Evolutionary conservation across 2,113 vertebrate species (phyloP).

Genomic region (Podarcis muralis): DNA sequence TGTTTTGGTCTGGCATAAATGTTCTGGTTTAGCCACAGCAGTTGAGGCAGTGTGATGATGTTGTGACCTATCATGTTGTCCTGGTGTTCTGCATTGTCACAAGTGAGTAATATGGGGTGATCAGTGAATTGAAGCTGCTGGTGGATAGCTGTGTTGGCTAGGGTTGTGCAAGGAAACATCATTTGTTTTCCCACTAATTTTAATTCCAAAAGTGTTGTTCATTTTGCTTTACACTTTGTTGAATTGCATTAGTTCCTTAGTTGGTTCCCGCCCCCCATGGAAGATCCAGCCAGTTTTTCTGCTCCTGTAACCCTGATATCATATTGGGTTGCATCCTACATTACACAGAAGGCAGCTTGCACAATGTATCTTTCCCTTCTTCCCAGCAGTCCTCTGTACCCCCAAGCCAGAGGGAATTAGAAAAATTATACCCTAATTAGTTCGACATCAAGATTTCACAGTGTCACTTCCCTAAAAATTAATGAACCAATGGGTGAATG

Average conservation of each 20-base stretch:
- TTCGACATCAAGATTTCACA: no score
- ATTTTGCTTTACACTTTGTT: no score
- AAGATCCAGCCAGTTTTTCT: no score
- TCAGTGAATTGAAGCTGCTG: background rate
- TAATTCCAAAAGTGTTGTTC: background rate
- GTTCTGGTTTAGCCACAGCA: background rate
- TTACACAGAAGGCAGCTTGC: no score
- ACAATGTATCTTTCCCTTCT: no score
- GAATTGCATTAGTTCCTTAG: background rate
- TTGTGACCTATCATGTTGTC: background rate
- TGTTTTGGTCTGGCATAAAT: background rate
- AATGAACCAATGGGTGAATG: background rate
- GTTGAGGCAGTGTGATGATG: background rate
- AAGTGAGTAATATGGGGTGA: background rate
- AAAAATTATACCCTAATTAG: no score
- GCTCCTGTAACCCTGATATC: no score
- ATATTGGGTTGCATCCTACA: no score
- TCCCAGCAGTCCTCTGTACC: background rate
- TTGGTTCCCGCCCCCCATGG: no score
- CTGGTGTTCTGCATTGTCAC: background rate
- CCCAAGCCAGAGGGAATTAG: no score
- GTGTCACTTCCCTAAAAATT: background rate
- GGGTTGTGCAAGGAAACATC: background rate
- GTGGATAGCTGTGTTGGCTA: background rate
- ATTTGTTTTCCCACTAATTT: background rate